Evolutionary conservation across 2,888 invertebrate species (phyloP).

Genomic region (Crossocerus cetratus): DNA sequence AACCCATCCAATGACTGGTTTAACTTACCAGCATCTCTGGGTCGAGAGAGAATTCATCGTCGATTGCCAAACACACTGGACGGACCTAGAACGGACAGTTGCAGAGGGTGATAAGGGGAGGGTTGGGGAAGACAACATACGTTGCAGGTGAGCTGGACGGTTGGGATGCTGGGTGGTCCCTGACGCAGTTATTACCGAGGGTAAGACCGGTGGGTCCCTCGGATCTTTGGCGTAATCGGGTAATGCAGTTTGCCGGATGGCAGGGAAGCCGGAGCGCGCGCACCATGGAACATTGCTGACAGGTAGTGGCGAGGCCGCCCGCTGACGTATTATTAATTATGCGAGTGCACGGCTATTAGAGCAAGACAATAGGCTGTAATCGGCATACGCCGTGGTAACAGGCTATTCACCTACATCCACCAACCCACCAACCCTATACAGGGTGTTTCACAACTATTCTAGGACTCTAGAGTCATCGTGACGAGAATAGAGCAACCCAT

Average conservation of each 20-base stretch:
- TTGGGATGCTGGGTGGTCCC: background rate
- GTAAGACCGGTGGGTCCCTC: background rate
- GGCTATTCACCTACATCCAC: conserved; percentile 28
- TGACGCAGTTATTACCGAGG: conserved; percentile 16
- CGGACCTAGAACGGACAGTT: too few species aligned
- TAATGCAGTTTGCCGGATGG: conserved; percentile 44
- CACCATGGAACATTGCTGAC: conserved; percentile 48
- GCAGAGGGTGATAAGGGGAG: too few species aligned
- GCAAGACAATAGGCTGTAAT: conserved; percentile 55
- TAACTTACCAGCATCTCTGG: too few species aligned
- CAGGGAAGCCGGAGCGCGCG: conserved; percentile 37
- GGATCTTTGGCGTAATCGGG: conserved; percentile 43
- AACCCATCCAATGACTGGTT: too few species aligned
- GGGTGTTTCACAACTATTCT: too few species aligned
- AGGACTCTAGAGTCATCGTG: too few species aligned
- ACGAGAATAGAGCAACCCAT: too few species aligned
- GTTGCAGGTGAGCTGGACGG: too few species aligned
- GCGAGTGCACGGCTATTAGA: conserved; percentile 52
- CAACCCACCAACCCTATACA: conserved; percentile 16
- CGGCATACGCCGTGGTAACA: conserved; percentile 42
- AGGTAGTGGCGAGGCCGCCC: conserved; percentile 28
- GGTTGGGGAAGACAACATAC: too few species aligned
- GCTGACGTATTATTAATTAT: conserved; percentile 61
- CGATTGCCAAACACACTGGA: too few species aligned
- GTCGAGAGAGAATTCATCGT: too few species aligned